Conservation (phyloP, 1,140 invertebrate species). For the Laupala kohalensis region DNA sequence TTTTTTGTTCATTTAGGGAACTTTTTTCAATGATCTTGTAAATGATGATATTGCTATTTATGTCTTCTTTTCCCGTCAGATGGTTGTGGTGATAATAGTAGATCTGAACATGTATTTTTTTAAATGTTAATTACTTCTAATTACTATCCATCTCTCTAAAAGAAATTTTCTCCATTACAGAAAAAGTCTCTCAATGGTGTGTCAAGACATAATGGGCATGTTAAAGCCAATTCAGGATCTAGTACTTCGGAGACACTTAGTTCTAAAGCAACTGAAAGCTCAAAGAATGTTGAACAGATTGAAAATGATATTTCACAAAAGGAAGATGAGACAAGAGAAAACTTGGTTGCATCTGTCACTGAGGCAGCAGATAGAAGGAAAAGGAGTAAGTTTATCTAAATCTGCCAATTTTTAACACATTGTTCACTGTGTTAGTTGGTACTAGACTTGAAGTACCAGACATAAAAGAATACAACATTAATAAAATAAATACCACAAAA, state of each 20-base stretch:
- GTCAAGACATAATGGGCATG: slow-evolving; percentile 9
- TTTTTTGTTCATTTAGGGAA: neutral
- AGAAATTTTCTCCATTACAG: neutral
- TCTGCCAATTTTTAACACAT: neutral
- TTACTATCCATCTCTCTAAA: too few relatives aligned
- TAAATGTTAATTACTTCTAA: too few relatives aligned
- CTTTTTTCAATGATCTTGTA: neutral
- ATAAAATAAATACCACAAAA: too few relatives aligned
- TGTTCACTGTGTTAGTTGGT: too few relatives aligned
- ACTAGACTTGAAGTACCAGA: too few relatives aligned
- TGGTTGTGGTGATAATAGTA: neutral
- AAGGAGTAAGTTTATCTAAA: neutral
- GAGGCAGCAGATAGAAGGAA: slow-evolving; percentile 11
- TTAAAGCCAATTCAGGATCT: neutral
- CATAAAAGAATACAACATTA: too few relatives aligned
- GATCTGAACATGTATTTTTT: neutral
- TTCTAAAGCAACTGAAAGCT: neutral
- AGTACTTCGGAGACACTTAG: neutral
- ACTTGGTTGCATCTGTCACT: neutral
- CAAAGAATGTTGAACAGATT: neutral
- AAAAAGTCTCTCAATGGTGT: neutral
- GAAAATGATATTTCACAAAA: neutral
- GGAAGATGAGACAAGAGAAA: too few relatives aligned
- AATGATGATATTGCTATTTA: neutral
- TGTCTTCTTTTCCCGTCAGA: slow-evolving; percentile 7